Evolutionary conservation across 2,888 invertebrate genomes (phyloP), one percentile per base, ranked within the genome.

Genomic region (Lordiphosa andalusiaca): DNA sequence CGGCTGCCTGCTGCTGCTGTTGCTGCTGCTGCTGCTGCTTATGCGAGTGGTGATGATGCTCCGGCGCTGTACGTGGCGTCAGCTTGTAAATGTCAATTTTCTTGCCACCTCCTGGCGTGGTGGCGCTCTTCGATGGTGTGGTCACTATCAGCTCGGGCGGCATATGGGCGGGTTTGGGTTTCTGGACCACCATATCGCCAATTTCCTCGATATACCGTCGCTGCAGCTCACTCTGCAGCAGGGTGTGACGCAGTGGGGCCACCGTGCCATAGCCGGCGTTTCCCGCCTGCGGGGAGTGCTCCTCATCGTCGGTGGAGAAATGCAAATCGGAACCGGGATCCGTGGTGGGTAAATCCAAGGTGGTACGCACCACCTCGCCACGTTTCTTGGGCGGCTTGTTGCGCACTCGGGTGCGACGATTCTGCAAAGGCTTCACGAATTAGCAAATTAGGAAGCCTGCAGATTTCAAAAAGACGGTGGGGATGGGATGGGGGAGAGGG

Each of bases 261-360:
- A 88, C 75, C 5, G 73, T 80, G 0, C 69, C 62, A 33, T 64
- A 71, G 13, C 60, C 62, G 12, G 53, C 50, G 21, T 73, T 74
- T 0, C 68, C 68, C 2, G 52, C 36, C 2, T 75, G 40, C 12
- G 78, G 51, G 23, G 59, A 47, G 33, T 73, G 66, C 40, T 77
- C 76, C 73, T 92, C 92, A 53, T 92, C 93, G 69, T 93, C 93
- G 0, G 92, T 92, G 7, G 93, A 92, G 67, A 90, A 90, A 64
- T 87, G 86, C 51, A 91, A 76, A 78, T 93, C 93, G 3, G 93
- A 92, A 72, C 93, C 93, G 0, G 93, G 93, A 86, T 93, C 93
- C 6, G 93, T 93, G 41, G 93, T 93, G 64, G 91, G 91, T 64
- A 91, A 84, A 66, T 91, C 91, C 69, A 91, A 86, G 0, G 89